phyloP scores from a whole-genome alignment of 2,113 vertebrate genomes.

The Strix uralensis region DNA sequence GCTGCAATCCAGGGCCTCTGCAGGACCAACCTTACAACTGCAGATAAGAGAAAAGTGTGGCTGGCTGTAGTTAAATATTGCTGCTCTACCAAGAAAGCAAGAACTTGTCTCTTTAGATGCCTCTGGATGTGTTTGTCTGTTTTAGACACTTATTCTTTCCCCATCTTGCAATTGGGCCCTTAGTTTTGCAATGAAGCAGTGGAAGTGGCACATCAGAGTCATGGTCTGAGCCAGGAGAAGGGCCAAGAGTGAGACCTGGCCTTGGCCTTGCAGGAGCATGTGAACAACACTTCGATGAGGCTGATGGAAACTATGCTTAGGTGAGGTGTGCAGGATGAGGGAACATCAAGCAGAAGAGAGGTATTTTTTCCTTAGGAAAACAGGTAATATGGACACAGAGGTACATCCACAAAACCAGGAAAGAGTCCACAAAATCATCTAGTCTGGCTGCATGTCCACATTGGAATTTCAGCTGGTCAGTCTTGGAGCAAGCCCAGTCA shows the following conservation, averaged over 20 bases:
- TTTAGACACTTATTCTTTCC: background rate
- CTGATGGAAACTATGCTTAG: background rate
- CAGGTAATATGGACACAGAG: background rate
- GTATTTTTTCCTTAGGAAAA: background rate
- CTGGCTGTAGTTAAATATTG: background rate
- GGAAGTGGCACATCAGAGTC: background rate
- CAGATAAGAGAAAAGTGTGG: background rate
- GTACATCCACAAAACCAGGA: background rate
- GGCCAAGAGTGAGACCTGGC: background rate
- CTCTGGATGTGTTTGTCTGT: background rate
- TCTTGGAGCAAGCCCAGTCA: background rate
- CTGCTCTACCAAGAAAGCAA: background rate
- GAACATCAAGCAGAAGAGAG: background rate
- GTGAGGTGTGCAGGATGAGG: background rate
- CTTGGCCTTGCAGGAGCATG: background rate
- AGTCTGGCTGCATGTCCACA: background rate
- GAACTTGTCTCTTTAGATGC: background rate
- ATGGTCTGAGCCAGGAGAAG: background rate
- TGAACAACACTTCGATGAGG: background rate
- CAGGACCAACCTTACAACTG: background rate
- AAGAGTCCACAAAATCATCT: background rate
- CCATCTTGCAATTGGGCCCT: rapidly evolving
- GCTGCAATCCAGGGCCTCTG: background rate
- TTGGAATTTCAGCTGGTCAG: background rate
- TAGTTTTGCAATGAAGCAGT: background rate